Base-by-base conservation (phyloP, 2,888 invertebrate species). In the Aphodius sticticus region DNA sequence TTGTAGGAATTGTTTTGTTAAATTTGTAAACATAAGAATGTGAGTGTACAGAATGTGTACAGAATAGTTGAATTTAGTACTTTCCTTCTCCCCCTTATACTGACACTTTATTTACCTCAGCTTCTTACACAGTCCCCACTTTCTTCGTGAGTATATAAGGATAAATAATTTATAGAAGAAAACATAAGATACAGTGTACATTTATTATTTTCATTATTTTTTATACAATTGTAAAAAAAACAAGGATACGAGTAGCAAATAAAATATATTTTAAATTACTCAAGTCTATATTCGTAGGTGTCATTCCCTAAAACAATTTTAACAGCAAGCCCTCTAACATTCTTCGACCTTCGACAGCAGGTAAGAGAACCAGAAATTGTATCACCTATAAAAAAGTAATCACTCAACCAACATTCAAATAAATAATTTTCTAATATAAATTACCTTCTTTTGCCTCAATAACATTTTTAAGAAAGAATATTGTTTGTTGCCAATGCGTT, bases 401-500 rank as follows among this genome's bases (percentile, higher is more conserved):
- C 26, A 26, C 26, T 26, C 26, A 26, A 26, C 26, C 26, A 35
- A 71, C n/a, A 79, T 78, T 38, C 79, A 76, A 72, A 37, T 36
- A 16, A 79, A 37, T 69, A 71, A 37, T 36, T 70, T 38, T n/a
- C 38, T 16, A 72, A 71, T 81, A 78, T 85, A 86, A 88, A 95
- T 26, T 26, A 26, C 26, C 96, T 89, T 93, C 89, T 82, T 93
- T 93, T 0, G 97, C 93, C 76, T 91, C 88, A 75, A 95, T 91
- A 53, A 95, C 93, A 83, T 95, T 92, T 82, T 93, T 94, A 14
- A 98, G 91, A 86, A 96, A 95, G 88, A 98, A 97, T 0, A 97
- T 92, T 0, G 97, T 97, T 88, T 98, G 98, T 87, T 97, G 97
- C 98, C 98, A 98, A 90, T 98, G 98, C 0, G 98, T 98, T 26